Evolutionary conservation across 2,113 vertebrate genomes (phyloP).

Genomic region (Muntiacus muntjak): DNA sequence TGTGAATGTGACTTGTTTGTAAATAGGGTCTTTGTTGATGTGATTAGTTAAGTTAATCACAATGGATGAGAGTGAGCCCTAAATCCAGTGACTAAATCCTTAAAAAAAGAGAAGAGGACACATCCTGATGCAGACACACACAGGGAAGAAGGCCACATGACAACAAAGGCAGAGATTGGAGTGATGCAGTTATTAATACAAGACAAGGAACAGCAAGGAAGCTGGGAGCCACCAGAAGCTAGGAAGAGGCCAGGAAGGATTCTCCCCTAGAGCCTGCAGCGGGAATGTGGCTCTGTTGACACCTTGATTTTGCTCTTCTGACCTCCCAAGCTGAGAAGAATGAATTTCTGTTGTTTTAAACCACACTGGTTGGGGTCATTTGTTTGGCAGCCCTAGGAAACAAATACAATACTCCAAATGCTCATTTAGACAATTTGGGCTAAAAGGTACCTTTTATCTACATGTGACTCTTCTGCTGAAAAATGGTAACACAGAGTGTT

Average conservation of each 20-base stretch:
- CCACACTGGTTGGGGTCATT: neutral
- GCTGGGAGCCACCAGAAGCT: neutral
- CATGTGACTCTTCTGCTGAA: neutral
- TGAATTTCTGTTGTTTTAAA: neutral
- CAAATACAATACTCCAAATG: neutral
- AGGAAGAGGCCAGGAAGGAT: neutral
- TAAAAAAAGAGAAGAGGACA: neutral
- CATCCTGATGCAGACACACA: neutral
- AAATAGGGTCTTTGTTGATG: neutral
- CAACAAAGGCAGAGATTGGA: neutral
- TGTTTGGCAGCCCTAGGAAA: neutral
- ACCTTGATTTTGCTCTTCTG: neutral
- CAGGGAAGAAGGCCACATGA: neutral
- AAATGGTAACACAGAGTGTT: neutral
- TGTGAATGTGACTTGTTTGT: neutral
- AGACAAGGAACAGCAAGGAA: neutral
- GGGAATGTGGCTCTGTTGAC: neutral
- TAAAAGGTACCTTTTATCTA: neutral
- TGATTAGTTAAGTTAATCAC: neutral
- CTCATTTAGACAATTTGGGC: neutral
- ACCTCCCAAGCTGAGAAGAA: neutral
- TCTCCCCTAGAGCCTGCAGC: neutral
- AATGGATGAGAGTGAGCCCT: neutral
- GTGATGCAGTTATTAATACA: neutral
- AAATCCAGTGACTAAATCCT: neutral